A percentile compares a stretch with the other conserved stretches of the same genome.
Evolutionary conservation across 2,113 vertebrate species (phyloP).

Genomic region (Albula glossodonta): DNA sequence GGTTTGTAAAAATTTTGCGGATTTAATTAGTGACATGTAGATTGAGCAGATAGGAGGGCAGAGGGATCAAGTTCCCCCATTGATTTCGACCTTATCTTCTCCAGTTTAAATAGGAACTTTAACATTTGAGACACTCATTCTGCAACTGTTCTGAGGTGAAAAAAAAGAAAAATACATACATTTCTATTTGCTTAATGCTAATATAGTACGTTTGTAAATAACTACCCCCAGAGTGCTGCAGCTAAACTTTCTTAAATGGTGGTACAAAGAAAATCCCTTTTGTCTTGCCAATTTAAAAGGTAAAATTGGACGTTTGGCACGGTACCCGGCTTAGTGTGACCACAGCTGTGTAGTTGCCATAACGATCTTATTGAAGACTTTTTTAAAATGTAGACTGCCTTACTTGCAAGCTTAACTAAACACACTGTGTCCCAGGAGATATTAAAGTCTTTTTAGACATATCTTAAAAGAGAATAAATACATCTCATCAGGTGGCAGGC

Average conservation of each 20-base stretch:
- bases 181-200: not conserved
- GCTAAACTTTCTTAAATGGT: not conserved
- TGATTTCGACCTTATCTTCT: constrained; percentile 31
- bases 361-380: not conserved
- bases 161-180: not conserved
- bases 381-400: not conserved
- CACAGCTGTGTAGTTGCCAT: not conserved
- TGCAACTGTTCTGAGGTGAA: constrained; percentile 1
- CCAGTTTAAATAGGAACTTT: constrained; percentile 27
- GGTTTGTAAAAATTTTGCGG: constrained; percentile 24
- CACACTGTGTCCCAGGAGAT: constrained; percentile 1
- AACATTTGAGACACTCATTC: not conserved
- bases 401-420: constrained; percentile 12
- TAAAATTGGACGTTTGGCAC: not conserved
- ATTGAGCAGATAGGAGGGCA: constrained; percentile 20
- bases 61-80: constrained; percentile 28
- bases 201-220: not conserved
- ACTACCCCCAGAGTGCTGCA: not conserved
- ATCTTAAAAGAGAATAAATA: constrained; percentile 26
- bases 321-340: not conserved
- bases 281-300: not conserved
- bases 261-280: not conserved
- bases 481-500: constrained; percentile 19
- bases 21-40: constrained; percentile 50
- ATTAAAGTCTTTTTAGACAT: constrained; percentile 18